phyloP scores from a whole-genome alignment of 2,113 vertebrate genomes.

The Eudorcas thomsonii region DNA sequence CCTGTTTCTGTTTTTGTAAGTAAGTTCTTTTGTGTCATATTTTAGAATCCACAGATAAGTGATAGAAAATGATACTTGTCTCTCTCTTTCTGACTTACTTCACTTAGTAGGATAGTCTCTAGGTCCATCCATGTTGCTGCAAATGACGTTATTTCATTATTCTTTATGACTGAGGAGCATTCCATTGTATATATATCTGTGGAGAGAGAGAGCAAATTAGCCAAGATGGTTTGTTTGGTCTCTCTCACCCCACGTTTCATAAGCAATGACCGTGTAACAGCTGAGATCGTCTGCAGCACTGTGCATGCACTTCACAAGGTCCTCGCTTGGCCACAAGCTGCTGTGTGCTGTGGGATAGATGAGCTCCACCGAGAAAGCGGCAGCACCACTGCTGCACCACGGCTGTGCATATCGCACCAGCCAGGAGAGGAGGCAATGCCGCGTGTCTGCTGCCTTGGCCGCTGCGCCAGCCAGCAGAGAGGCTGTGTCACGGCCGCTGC shows the following conservation, averaged over 20 bases:
- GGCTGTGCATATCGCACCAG: neutral
- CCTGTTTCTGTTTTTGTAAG: neutral
- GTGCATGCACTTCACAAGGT: neutral
- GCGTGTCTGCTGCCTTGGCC: neutral
- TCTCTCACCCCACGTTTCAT: neutral
- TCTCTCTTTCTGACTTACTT: neutral
- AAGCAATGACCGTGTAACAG: neutral
- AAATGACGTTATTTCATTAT: neutral
- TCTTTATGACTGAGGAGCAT: neutral
- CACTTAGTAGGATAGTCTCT: neutral
- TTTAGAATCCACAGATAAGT: neutral
- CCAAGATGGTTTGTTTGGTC: neutral
- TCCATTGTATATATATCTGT: neutral
- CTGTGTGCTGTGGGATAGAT: neutral
- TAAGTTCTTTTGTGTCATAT: neutral
- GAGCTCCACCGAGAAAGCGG: neutral
- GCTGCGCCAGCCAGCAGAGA: neutral
- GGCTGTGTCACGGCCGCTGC: neutral
- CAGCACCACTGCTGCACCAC: neutral
- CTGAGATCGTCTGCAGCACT: neutral
- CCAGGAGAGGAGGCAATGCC: neutral
- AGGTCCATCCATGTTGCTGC: neutral
- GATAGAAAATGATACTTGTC: neutral
- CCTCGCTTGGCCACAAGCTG: neutral
- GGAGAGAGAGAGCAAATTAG: neutral